Evolutionary conservation across 2,113 vertebrate species (phyloP).

Genomic region (Laterallus jamaicensis): DNA sequence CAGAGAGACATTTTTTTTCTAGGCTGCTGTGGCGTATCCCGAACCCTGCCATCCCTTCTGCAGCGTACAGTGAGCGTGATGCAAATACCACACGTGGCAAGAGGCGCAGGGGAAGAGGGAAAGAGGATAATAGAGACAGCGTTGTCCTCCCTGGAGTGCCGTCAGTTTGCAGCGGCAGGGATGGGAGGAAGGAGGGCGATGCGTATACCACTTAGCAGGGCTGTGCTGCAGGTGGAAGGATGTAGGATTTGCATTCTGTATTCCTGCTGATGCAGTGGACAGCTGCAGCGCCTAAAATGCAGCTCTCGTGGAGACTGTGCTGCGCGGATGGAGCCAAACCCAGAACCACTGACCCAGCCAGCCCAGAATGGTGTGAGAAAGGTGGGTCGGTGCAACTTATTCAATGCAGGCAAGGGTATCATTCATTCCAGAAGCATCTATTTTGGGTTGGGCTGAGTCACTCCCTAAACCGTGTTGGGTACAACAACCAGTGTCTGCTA

Average conservation of each 20-base stretch:
- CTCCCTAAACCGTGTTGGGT: not conserved
- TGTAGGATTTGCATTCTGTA: not conserved
- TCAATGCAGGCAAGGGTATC: too few relatives aligned
- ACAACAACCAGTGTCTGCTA: not conserved
- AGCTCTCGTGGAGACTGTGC: accelerated
- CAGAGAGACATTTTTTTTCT: not conserved
- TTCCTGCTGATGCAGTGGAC: not conserved
- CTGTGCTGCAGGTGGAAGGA: not conserved
- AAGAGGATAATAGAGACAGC: not conserved
- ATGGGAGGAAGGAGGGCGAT: not conserved
- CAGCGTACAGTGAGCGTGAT: not conserved
- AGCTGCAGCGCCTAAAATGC: not conserved
- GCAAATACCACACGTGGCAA: accelerated
- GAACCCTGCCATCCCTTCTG: not conserved
- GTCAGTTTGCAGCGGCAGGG: accelerated
- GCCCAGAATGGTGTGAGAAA: accelerated
- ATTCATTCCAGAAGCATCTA: not conserved
- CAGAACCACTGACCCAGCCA: not conserved
- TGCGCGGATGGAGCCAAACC: not conserved
- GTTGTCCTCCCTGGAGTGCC: accelerated
- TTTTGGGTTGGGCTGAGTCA: not conserved
- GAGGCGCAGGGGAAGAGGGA: not conserved
- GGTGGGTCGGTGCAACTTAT: not conserved
- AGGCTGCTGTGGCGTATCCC: not conserved
- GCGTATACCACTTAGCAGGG: not conserved